These are phyloP conservation scores for Drosophila cyrtoloma DNA, from an alignment of 2,888 invertebrate species.

Conservation along the genomic window DNA sequence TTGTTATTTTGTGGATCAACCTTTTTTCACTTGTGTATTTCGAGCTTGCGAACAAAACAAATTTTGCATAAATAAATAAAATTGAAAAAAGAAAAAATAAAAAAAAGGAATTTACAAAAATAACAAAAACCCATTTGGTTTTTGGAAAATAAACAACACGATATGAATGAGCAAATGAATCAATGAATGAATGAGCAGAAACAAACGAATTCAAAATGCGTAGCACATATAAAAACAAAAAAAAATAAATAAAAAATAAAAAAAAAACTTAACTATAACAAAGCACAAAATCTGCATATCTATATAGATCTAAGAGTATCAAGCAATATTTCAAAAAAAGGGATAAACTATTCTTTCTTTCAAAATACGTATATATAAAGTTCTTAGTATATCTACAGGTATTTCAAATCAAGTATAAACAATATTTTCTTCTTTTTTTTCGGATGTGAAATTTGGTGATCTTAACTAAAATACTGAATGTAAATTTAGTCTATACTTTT, in stretches of 20 bases:
- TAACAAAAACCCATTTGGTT: conserved; percentile 56
- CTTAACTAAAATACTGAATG: neutral
- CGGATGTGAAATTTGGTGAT: neutral
- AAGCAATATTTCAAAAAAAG: neutral
- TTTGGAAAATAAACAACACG: conserved; percentile 67
- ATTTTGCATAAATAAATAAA: conserved; percentile 75
- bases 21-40: conserved; percentile 48
- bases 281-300: conserved; percentile 24
- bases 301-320: neutral
- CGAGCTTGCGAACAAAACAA: conserved; percentile 52
- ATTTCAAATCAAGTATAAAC: neutral
- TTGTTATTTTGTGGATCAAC: conserved; percentile 26
- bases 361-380: too few relatives aligned
- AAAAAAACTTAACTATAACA: conserved; percentile 13
- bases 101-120: conserved; percentile 7
- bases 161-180: conserved; percentile 75
- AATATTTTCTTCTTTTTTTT: neutral
- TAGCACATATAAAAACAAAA: conserved; percentile 1
- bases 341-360: neutral
- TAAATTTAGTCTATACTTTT: neutral
- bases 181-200: conserved; percentile 58
- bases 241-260: neutral
- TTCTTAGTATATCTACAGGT: neutral
- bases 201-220: conserved; percentile 38
- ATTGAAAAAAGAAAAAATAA: conserved; percentile 21